Evolutionary conservation across 2,888 invertebrate genomes (phyloP).

Genomic region (Biston stratarius): DNA sequence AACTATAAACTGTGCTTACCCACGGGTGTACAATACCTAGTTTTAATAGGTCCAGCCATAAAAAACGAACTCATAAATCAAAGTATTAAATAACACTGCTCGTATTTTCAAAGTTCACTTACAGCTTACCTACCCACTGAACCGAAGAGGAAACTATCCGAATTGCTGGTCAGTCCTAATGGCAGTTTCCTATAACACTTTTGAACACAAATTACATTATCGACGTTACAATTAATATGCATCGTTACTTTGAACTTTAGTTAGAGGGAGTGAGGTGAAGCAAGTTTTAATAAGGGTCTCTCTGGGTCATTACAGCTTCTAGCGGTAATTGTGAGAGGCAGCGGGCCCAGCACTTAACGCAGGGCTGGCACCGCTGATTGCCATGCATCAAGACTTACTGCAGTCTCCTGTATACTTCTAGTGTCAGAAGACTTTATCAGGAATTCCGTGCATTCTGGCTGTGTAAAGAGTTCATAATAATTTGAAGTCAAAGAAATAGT

Average conservation of each 20-base stretch:
- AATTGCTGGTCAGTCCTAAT: slow-evolving; percentile 40
- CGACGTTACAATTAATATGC: slow-evolving; percentile 77
- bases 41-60: slow-evolving; percentile 2
- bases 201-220: slow-evolving; percentile 64
- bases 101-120: slow-evolving; percentile 20
- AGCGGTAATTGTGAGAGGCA: slow-evolving; percentile 75
- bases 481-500: too few relatives aligned
- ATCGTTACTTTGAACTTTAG: slow-evolving; percentile 77
- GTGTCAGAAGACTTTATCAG: too few relatives aligned
- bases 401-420: background rate
- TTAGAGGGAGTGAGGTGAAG: slow-evolving; percentile 68
- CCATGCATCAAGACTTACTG: background rate
- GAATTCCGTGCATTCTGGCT: too few relatives aligned
- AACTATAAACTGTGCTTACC: background rate
- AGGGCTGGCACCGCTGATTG: slow-evolving; percentile 23
- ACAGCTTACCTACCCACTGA: slow-evolving; percentile 18
- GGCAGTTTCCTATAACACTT: slow-evolving; percentile 48
- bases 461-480: too few relatives aligned
- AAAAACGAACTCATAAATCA: slow-evolving; percentile 20
- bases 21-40: background rate
- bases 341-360: slow-evolving; percentile 62
- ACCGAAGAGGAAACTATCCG: slow-evolving; percentile 32
- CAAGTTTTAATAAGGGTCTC: slow-evolving; percentile 82
- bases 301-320: slow-evolving; percentile 76
- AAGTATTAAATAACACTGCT: slow-evolving; percentile 1